Conservation (phyloP, 1,140 invertebrate species). For the Probaryconus sp. region DNA sequence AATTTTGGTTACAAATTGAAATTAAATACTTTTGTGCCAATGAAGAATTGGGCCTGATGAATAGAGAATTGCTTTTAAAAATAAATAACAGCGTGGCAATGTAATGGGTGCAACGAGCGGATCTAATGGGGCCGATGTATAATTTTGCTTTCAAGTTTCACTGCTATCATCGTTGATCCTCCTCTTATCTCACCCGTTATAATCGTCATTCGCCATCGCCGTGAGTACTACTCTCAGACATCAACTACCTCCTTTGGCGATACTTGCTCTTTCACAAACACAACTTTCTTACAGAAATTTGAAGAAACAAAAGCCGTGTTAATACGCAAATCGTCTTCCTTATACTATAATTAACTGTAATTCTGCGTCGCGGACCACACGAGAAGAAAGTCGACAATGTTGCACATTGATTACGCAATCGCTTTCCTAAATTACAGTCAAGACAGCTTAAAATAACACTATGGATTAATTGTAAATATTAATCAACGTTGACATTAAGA, state of each 20-base stretch:
- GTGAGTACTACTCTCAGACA: conserved; percentile 22
- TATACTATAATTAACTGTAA: conserved; percentile 21
- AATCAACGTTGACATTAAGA: no score
- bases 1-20: conserved; percentile 43
- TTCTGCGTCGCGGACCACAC: no score
- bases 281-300: conserved; percentile 35
- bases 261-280: conserved; percentile 21
- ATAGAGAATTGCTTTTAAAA: conserved; percentile 47
- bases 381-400: conserved; percentile 32
- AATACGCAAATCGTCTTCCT: conserved; percentile 42
- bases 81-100: conserved; percentile 46
- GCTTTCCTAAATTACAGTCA: no score
- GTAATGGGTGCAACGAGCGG: conserved; percentile 47
- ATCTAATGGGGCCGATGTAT: conserved; percentile 49
- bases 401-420: not conserved
- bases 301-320: conserved; percentile 35
- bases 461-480: conserved; percentile 20
- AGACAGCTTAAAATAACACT: no score
- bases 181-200: conserved; percentile 67
- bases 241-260: conserved; percentile 33
- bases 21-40: conserved; percentile 11
- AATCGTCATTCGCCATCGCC: conserved; percentile 67
- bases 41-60: conserved; percentile 44
- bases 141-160: conserved; percentile 50
- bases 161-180: conserved; percentile 29